Base-by-base conservation (phyloP, 2,113 vertebrate species). In the Cygnus buccinator region DNA sequence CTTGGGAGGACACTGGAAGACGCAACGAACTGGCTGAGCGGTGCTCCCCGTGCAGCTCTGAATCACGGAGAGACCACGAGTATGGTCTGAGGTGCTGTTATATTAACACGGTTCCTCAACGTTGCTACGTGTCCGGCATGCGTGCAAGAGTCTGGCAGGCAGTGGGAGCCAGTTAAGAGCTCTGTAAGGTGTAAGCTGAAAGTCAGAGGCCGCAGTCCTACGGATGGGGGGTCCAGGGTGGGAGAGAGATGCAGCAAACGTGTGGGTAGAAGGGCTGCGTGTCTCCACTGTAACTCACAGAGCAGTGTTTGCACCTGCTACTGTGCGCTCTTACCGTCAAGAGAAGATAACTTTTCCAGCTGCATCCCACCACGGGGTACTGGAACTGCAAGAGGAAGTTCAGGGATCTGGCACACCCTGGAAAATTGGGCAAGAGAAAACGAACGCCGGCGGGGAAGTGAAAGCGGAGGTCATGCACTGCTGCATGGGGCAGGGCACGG, bases 361-460 rank as follows among this genome's bases (percentile, higher is more conserved):
- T 71, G 54, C 1, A 2, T 72, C 71, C 62, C 58, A 75, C 22
- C 70, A 54, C 12, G 3, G 41, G 9, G 29, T 63, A 54, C 37
- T 50, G 44, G 22, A 82, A 55, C 25, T 55, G 35, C 31, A 89
- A 79, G 50, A 91, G 61, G 61, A 92, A 93, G n/a, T 29, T 23
- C 58, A 57, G 48, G 31, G 83, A 68, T 22, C 31, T 43, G 91
- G 37, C 83, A 83, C 75, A 57, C 54, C 71, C 75, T 85, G 75
- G 75, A 90, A 94, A 95, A 94, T 1, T 1, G 2, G 11, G 31
- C 5, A 26, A 87, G 52, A 85, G 43, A 92, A 94, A 87, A 3
- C 0, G 0, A 67, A 37, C 1, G 1, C 28, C 26, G 33, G 37
- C 0, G 1, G 52, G 23, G 22, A 90, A 78, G 37, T 3, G 4